phyloP scores from a whole-genome alignment of 2,888 invertebrate species.

The Hyppa rectilinea region DNA sequence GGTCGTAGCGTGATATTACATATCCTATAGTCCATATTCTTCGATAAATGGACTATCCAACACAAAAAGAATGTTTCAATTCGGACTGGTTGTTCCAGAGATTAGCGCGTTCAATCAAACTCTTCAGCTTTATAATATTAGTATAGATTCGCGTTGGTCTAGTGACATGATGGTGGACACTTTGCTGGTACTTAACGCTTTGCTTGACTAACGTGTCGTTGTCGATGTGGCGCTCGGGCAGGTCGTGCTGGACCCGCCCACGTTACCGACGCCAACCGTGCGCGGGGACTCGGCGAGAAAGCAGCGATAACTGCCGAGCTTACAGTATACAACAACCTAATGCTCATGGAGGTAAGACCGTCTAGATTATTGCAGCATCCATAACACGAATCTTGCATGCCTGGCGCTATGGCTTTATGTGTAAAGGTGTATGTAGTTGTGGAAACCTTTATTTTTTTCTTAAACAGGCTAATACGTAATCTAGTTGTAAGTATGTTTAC shows the following conservation, averaged over 20 bases:
- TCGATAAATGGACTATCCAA: too few relatives aligned
- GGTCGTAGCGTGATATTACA: too few relatives aligned
- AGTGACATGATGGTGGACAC: constrained; percentile 32
- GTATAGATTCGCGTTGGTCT: too few relatives aligned
- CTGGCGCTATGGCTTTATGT: constrained; percentile 14
- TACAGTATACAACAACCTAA: constrained; percentile 70
- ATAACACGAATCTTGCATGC: background rate
- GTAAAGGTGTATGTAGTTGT: background rate
- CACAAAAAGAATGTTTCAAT: too few relatives aligned
- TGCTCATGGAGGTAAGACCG: constrained; percentile 69
- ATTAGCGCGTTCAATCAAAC: too few relatives aligned
- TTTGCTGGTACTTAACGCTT: constrained; percentile 56
- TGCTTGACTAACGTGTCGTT: constrained; percentile 66
- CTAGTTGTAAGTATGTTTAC: background rate
- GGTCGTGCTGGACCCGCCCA: constrained; percentile 79
- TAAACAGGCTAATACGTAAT: background rate
- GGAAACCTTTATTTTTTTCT: background rate
- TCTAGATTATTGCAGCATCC: constrained; percentile 2
- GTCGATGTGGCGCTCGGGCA: constrained; percentile 71
- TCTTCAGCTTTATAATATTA: too few relatives aligned
- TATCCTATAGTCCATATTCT: too few relatives aligned
- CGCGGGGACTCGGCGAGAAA: constrained; percentile 85
- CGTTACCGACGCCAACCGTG: constrained; percentile 81
- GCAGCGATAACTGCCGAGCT: constrained; percentile 81
- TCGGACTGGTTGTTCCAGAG: too few relatives aligned